phyloP scores from a whole-genome alignment of 1,140 invertebrate genomes.

The Drosophila arawakana region DNA sequence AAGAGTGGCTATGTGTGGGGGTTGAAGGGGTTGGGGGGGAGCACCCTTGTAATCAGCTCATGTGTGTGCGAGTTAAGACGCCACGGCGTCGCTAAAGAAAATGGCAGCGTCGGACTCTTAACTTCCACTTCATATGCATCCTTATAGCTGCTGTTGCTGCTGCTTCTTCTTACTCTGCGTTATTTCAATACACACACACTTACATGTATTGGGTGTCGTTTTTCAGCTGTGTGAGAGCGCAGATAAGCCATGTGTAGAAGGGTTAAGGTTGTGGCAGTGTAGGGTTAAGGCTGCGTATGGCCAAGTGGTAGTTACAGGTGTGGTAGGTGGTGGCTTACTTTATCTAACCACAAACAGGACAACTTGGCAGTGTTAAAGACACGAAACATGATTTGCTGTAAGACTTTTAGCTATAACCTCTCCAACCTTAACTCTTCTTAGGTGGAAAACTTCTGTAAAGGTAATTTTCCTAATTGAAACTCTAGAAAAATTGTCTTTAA shows the following conservation, averaged over 20 bases:
- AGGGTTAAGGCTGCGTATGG: not conserved
- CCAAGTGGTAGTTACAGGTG: slow-evolving; percentile 22
- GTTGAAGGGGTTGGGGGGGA: not conserved
- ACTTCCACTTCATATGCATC: slow-evolving; percentile 63
- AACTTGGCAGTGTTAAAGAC: slow-evolving; percentile 1
- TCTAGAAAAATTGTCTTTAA: no score
- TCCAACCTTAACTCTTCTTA: no score
- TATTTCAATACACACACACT: slow-evolving; percentile 15
- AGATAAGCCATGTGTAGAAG: not conserved
- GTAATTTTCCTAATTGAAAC: no score
- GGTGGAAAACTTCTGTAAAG: no score
- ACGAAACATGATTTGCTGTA: no score
- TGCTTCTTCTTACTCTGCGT: slow-evolving; percentile 17
- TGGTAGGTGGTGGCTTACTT: not conserved
- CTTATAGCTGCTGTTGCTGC: slow-evolving; percentile 48
- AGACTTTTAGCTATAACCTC: no score
- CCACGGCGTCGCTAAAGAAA: slow-evolving; percentile 44
- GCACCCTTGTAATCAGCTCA: slow-evolving; percentile 69
- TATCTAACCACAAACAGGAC: not conserved
- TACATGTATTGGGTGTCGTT: slow-evolving; percentile 64
- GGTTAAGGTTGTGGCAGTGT: not conserved
- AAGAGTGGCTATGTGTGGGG: slow-evolving; percentile 22
- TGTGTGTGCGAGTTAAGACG: slow-evolving; percentile 58
- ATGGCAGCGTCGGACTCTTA: slow-evolving; percentile 47
- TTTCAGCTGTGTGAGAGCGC: slow-evolving; percentile 51